These are phyloP conservation scores for Octomys mimax DNA, from an alignment of 2,797 vertebrate species.

Conservation along the genomic window DNA sequence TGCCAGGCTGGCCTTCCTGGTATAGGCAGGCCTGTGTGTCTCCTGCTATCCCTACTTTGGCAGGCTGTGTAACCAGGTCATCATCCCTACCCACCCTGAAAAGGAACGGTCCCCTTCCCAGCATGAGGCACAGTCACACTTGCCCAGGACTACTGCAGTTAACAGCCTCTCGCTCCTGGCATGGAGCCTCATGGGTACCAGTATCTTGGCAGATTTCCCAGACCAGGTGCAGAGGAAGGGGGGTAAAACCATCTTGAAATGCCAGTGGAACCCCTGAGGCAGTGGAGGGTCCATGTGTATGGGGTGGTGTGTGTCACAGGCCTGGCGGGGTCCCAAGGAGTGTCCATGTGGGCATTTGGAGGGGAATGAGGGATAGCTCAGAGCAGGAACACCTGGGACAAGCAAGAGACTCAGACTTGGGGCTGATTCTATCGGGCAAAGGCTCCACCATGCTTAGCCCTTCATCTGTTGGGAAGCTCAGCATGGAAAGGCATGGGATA, in stretches of 20 bases:
- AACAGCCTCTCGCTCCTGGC: neutral
- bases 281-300: fast-evolving
- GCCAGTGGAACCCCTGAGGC: neutral
- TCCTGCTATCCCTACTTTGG: neutral
- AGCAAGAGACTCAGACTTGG: neutral
- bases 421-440: neutral
- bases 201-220: neutral
- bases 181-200: neutral
- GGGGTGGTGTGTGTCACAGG: neutral
- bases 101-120: neutral
- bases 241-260: no score
- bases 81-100: neutral
- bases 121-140: neutral
- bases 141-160: no score
- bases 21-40: neutral
- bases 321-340: neutral
- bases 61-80: neutral
- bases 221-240: neutral
- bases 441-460: neutral
- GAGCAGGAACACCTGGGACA: neutral
- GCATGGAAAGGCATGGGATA: neutral
- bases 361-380: fast-evolving
- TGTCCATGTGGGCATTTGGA: fast-evolving
- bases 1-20: neutral
- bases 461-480: neutral